Conservation (phyloP, 1,140 invertebrate genomes). For the Drosophila kohkoa region DNA sequence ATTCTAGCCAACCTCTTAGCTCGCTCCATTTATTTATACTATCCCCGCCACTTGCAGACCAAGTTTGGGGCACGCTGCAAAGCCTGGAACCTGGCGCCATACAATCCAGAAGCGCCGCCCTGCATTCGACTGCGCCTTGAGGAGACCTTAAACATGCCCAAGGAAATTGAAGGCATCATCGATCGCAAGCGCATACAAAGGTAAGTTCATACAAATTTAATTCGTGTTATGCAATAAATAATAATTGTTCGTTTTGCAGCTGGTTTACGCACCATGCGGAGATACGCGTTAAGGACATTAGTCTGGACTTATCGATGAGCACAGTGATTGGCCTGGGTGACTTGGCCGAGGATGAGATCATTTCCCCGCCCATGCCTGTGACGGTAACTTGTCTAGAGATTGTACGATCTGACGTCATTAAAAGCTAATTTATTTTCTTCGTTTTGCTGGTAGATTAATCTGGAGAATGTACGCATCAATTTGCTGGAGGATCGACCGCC, state of each 20-base stretch:
- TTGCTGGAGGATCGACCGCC: slow-evolving; percentile 93
- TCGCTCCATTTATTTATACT: slow-evolving; percentile 13
- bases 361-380: slow-evolving; percentile 90
- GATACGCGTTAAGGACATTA: slow-evolving; percentile 88
- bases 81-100: slow-evolving; percentile 88
- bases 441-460: slow-evolving; percentile 85
- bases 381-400: slow-evolving; percentile 86
- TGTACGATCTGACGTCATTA: not conserved
- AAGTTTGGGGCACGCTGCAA: slow-evolving; percentile 90
- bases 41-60: slow-evolving; percentile 85
- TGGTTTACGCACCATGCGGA: slow-evolving; percentile 87
- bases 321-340: slow-evolving; percentile 91
- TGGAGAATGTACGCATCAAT: slow-evolving; percentile 89
- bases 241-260: slow-evolving; percentile 35
- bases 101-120: slow-evolving; percentile 86
- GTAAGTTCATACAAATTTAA: slow-evolving; percentile 28
- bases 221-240: too few relatives aligned
- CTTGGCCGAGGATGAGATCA: slow-evolving; percentile 94
- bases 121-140: slow-evolving; percentile 87
- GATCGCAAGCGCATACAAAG: slow-evolving; percentile 83
- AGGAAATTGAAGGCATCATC: slow-evolving; percentile 59
- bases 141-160: slow-evolving; percentile 85
- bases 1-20: not conserved
- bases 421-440: slow-evolving; percentile 54
- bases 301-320: slow-evolving; percentile 91